phyloP scores from a whole-genome alignment of 2,113 vertebrate genomes.

The Sinocyclocheilus maitianheensis region DNA sequence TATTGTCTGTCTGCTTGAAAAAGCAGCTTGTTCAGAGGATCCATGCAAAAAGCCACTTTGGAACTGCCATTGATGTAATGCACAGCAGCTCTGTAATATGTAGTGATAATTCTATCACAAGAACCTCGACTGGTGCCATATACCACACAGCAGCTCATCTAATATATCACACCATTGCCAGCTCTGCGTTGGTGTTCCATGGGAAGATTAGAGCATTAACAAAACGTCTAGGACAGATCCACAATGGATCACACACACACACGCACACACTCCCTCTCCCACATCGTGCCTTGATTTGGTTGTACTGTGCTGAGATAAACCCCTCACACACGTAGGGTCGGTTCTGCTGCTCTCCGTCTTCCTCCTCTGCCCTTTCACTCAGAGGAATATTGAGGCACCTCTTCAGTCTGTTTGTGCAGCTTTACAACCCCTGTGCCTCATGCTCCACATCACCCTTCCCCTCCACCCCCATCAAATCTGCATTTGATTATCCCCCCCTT shows the following conservation, averaged over 20 bases:
- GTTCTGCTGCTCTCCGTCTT: conserved; percentile 52
- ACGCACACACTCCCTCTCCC: conserved; percentile 19
- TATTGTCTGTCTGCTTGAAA: conserved; percentile 23
- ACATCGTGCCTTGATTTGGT: conserved; percentile 38
- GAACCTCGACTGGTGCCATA: conserved; percentile 32
- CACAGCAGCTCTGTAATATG: conserved; percentile 23
- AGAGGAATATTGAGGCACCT: conserved; percentile 31
- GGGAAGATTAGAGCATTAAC: conserved; percentile 46
- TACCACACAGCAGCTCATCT: conserved; percentile 38
- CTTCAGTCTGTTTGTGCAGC: conserved; percentile 46
- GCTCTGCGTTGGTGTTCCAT: conserved; percentile 43
- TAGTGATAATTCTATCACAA: conserved; percentile 24
- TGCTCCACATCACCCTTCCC: conserved; percentile 47
- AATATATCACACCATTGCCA: conserved; percentile 36
- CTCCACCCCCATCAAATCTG: conserved; percentile 43
- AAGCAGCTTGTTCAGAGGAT: neutral
- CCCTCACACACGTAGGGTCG: conserved; percentile 24
- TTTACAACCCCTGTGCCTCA: conserved; percentile 49
- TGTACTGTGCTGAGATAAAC: conserved; percentile 48
- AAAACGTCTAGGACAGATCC: conserved; percentile 47
- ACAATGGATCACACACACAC: conserved; percentile 33
- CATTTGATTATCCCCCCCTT: conserved; percentile 48
- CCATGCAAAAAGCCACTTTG: neutral
- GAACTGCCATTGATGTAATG: conserved; percentile 1
- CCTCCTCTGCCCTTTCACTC: conserved; percentile 11